These are phyloP conservation scores for Ectropis grisescens DNA, from an alignment of 1,140 invertebrate species.

Conservation along the genomic window DNA sequence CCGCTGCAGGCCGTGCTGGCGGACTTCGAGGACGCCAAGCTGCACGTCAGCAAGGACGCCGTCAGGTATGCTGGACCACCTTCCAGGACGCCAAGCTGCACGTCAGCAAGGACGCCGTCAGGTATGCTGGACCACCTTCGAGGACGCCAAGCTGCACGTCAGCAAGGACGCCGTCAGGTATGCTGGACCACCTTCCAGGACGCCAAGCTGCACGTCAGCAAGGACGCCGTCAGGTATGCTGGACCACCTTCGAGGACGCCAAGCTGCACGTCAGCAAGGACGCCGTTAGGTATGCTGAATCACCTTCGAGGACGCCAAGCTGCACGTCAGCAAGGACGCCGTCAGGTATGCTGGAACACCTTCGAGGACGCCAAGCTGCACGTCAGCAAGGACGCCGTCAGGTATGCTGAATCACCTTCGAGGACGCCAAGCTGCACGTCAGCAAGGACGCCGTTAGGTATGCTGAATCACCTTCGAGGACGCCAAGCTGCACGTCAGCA, in stretches of 20 bases:
- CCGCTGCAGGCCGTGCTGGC: conserved; percentile 94
- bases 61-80: conserved; percentile 69
- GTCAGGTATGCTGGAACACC: too few species aligned
- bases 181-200: conserved; percentile 98
- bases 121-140: too few species aligned
- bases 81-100: conserved; percentile 89
- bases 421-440: conserved; percentile 90
- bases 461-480: too few species aligned
- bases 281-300: too few species aligned
- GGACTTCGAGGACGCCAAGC: conserved; percentile 96
- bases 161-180: conserved; percentile 86
- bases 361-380: conserved; percentile 94
- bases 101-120: conserved; percentile 87
- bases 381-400: conserved; percentile 87
- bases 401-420: too few species aligned
- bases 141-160: conserved; percentile 90
- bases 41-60: conserved; percentile 86
- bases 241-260: conserved; percentile 97
- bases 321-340: conserved; percentile 86
- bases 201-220: conserved; percentile 86
- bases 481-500: too few species aligned
- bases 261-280: conserved; percentile 88
- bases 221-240: conserved; percentile 84
- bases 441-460: conserved; percentile 86
- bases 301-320: conserved; percentile 95